Percentiles rank a stretch among this genome's conserved stretches.
phyloP scores from a whole-genome alignment of 2,888 invertebrate genomes.

The Cheiracanthium punctorium region DNA sequence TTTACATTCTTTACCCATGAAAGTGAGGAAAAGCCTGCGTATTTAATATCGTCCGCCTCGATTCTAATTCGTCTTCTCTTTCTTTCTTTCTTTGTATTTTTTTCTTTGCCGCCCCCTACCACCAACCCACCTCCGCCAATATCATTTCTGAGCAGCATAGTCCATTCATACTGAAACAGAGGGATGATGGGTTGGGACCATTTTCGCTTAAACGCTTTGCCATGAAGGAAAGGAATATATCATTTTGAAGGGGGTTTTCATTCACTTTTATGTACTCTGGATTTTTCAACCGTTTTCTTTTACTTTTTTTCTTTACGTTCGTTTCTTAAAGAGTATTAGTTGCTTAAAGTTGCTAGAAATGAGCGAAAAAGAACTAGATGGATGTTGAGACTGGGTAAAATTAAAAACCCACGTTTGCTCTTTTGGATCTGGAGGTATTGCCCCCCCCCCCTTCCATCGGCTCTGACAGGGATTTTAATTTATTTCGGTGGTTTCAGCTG shows the following conservation, averaged over 20 bases:
- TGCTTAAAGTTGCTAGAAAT: background rate
- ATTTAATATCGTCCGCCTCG: constrained; percentile 42
- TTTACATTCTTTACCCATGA: constrained; percentile 21
- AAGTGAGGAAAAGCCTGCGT: constrained; percentile 1
- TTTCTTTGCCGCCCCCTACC: too few species aligned
- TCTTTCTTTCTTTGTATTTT: too few species aligned
- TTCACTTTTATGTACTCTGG: background rate
- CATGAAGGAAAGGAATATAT: constrained; percentile 44
- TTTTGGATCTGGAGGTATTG: too few species aligned
- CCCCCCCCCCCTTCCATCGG: too few species aligned
- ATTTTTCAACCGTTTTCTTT: background rate
- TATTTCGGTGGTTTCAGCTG: too few species aligned
- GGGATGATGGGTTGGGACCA: background rate
- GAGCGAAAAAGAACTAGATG: background rate
- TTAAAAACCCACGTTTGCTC: too few species aligned
- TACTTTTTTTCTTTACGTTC: too few species aligned
- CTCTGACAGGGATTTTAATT: too few species aligned
- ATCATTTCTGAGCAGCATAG: constrained; percentile 11
- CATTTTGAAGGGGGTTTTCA: constrained; percentile 25
- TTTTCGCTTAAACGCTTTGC: constrained; percentile 30
- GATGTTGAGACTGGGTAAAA: too few species aligned
- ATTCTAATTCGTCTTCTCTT: too few species aligned
- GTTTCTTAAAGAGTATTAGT: background rate
- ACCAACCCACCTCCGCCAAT: constrained; percentile 12
- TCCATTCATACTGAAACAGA: background rate